phyloP scores from a whole-genome alignment of 2,797 vertebrate species.

The Brotula barbata region DNA sequence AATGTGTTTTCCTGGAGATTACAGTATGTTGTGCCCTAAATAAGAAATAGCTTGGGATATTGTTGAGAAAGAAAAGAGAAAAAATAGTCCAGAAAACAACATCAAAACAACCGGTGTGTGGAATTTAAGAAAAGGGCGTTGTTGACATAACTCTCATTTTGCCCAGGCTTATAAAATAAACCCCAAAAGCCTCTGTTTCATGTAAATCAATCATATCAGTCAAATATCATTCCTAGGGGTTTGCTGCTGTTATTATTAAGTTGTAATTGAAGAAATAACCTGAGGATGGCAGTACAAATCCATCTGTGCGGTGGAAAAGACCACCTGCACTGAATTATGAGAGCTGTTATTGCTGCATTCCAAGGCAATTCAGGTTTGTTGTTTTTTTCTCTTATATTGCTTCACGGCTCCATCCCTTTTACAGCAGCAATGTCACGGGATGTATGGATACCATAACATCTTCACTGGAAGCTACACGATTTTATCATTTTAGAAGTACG shows the following conservation, averaged over 20 bases:
- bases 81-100: too few relatives aligned
- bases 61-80: too few relatives aligned
- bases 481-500: conserved; percentile 3
- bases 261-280: conserved; percentile 35
- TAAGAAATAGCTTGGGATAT: too few relatives aligned
- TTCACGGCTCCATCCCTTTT: conserved; percentile 22
- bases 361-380: conserved; percentile 7
- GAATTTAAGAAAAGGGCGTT: too few relatives aligned
- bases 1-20: too few relatives aligned
- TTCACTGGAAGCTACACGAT: conserved; percentile 20
- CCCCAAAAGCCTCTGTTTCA: too few relatives aligned
- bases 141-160: too few relatives aligned
- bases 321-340: conserved; percentile 17
- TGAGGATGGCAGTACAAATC: conserved; percentile 67
- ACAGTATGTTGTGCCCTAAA: too few relatives aligned
- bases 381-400: conserved; percentile 35
- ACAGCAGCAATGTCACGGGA: conserved; percentile 14
- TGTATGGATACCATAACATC: conserved; percentile 17
- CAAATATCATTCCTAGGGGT: background rate
- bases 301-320: conserved; percentile 33
- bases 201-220: too few relatives aligned
- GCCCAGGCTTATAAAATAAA: too few relatives aligned
- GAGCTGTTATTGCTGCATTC: conserved; percentile 19
- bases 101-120: too few relatives aligned
- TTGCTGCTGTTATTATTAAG: background rate